Conservation (phyloP, 2,888 invertebrate genomes). For the Oligia fasciuncula region DNA sequence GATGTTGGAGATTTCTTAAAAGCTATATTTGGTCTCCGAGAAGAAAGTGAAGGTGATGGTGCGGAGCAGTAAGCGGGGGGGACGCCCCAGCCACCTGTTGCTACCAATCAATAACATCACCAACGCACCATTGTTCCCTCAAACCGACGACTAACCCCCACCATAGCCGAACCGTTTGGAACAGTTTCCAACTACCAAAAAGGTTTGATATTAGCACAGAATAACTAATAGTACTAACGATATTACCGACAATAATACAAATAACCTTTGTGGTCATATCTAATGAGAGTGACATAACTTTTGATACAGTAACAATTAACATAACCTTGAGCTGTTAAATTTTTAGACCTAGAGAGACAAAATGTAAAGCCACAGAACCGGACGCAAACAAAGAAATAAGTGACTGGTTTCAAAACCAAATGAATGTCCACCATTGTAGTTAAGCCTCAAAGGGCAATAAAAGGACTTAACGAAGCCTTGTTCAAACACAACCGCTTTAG, state of each 20-base stretch:
- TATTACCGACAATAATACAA: conserved; percentile 19
- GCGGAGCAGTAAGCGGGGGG: conserved; percentile 75
- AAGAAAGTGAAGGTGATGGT: conserved; percentile 81
- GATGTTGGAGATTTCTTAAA: conserved; percentile 52
- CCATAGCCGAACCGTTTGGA: conserved; percentile 67
- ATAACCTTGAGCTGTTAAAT: conserved; percentile 26
- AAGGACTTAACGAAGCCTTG: conserved; percentile 78
- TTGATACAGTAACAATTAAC: conserved; percentile 36
- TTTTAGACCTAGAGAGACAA: conserved; percentile 18
- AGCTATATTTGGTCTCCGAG: conserved; percentile 62
- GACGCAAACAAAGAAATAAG: conserved; percentile 47
- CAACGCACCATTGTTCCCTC: conserved; percentile 83
- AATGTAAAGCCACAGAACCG: conserved; percentile 36
- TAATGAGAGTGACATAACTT: conserved; percentile 35
- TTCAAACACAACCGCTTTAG: conserved; percentile 77
- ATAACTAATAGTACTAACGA: too few species aligned
- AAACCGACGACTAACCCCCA: conserved; percentile 70
- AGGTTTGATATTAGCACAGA: conserved; percentile 32
- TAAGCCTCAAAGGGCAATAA: conserved; percentile 77
- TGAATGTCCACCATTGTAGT: conserved; percentile 72
- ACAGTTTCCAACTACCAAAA: conserved; percentile 56
- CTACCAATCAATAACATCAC: conserved; percentile 87
- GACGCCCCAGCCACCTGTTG: conserved; percentile 87
- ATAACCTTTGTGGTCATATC: conserved; percentile 45
- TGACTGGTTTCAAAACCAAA: conserved; percentile 65